Evolutionary conservation across 2,113 vertebrate species (phyloP), one percentile per base, ranked within the genome.

Genomic region (Heloderma charlesbogerti): DNA sequence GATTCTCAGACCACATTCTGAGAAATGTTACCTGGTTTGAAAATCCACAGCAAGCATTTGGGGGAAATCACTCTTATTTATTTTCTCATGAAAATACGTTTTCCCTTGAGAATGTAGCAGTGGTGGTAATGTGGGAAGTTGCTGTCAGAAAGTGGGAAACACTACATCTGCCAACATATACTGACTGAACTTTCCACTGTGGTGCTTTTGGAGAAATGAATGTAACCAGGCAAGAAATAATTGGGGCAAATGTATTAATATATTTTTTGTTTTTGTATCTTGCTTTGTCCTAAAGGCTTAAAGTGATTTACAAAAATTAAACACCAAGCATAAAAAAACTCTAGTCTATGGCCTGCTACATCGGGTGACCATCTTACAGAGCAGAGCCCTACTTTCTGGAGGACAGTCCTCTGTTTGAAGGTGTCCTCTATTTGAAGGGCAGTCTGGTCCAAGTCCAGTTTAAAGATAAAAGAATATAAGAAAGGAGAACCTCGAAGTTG

Each of bases 81-180:
- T 54, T 60, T 51, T 45, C 89, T 86, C 77, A 90, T 79, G 43
- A 90, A 86, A 90, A 86, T 77, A 69, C 71, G 45, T 40, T 86
- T 90, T 80, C 8, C 66, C 84, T 80, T 71, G 89, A 86, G 75
- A 71, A 80, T 90, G 63, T 34, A 86, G 87, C 91, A 91, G 89
- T 95, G 91, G 89, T 92, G 54, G 92, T 89, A 89, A 92, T 94
- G 85, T 10, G 90, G 92, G 91, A 86, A 86, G 25, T 79, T 94
- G 88, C 87, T 95, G 92, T 91, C 93, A 91, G 63, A 84, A 88
- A 87, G 91, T 0, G 4, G 93, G 69, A 96, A 95, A 89, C 67
- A 83, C 88, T 95, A 90, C 67, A 1, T 0, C 84, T 96, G 96
- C 95, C 96, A 96, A 92, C 67, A 83, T 95, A 95, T 91, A 94